Evolutionary conservation across 2,888 invertebrate genomes (phyloP), one percentile per base, ranked within the genome.

Genomic region (Nyleta sp.): DNA sequence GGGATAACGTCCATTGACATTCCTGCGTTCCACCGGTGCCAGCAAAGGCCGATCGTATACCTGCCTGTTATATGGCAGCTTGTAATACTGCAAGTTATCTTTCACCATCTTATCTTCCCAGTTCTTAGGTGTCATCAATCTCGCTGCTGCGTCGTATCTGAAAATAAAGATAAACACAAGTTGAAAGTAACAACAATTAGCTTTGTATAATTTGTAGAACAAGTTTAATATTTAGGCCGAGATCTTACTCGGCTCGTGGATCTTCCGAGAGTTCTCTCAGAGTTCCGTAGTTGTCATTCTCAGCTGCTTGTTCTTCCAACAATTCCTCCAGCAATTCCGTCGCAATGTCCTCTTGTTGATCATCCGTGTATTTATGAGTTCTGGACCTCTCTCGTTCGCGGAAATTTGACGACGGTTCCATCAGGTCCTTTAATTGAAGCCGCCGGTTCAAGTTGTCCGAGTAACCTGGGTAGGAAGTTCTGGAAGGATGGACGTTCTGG

Each of bases 401-500:
- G 31, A 90, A 90, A 13, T 83, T 81, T 1, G 89, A 90, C 2
- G 86, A 82, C 0, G n/a, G n/a, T n/a, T n/a, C n/a, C n/a, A n/a
- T n/a, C n/a, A n/a, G n/a, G n/a, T n/a, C n/a, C n/a, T n/a, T n/a
- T n/a, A n/a, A n/a, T 15, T 44, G 33, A 18, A 28, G 7, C 13
- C 11, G 33, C 42, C 65, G 59, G 67, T 20, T n/a, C 17, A 38
- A 20, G n/a, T 46, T 10, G 38, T 87, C 83, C 18, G 87, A 28
- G 59, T 88, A 90, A 71, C 87, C 85, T n/a, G 84, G 80, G 17
- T 89, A 42, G 0, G 86, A 86, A 22, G 82, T 84, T 40, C 85
- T 84, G 22, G 88, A 75, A 18, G 84, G 84, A 53, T 86, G 86
- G 6, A 89, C 79, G 35, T 91, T 90, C 64, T 91, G 91, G 64